Base-by-base conservation (phyloP, 2,797 vertebrate species). In the Calcarius lapponicus region DNA sequence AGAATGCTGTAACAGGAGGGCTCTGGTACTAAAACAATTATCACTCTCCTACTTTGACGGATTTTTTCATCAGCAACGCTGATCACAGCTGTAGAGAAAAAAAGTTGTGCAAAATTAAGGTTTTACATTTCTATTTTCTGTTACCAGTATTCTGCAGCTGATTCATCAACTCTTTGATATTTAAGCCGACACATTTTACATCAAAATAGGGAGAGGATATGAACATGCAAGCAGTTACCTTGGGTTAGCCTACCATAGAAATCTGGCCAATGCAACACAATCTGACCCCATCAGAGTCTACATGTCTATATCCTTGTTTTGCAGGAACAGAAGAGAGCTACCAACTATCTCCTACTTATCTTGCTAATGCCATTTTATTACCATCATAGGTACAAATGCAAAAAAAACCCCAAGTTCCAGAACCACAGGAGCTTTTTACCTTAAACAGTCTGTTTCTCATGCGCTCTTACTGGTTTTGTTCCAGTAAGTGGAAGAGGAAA, bases 11-110 rank as follows among this genome's bases (percentile, higher is more conserved):
- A 96, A 69, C 67, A 86, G 14, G 92, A 93, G 9, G 94, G 67
- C 34, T 97, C 96, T 57, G 94, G 96, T 48, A 96, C 91, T 90
- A 98, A 98, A 88, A 99, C 93, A 80, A 99, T 97, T 16, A 99
- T 98, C 62, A 99, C 95, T 48, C 98, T 98, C 73, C 99, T 98
- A 70, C 99, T 99, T 96, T 98, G 98, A 82, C 69, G 98, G 38
- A 99, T 97, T 62, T 98, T 98, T 90, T 99, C 98, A 72, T 99
- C 98, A 34, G 98, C 97, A 3, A 98, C 81, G 17, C 98, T 98
- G 53, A 98, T 92, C 10, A 98, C 53, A 79, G 98, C 99, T 99
- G 97, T 47, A 95, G 93, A 96, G 45, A 92, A 71, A 85, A 85
- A 92, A 95, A 4, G 10, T 90, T 42, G 43, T 57, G 32, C n/a